A percentile compares a stretch with the other conserved stretches of the same genome.
Conservation (phyloP, 2,888 invertebrate genomes). For the Mimachlamys varia region DNA sequence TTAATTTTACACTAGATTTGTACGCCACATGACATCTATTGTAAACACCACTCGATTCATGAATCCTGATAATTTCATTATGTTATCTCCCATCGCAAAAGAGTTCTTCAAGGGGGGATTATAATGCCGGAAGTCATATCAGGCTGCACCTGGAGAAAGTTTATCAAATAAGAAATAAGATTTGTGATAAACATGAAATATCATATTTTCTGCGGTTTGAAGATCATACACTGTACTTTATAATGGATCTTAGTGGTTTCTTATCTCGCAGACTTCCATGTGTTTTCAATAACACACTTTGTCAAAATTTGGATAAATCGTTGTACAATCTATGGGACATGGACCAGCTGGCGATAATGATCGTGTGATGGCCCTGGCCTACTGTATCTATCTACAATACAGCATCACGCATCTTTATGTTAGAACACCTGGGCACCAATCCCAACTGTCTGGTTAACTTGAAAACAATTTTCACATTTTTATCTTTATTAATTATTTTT, state of each 20-base stretch:
- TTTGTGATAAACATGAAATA: constrained; percentile 20
- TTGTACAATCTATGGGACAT: not conserved
- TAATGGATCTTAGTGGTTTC: not conserved
- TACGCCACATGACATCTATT: not conserved
- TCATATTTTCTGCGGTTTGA: not conserved
- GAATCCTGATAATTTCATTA: not conserved
- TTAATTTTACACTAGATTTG: not conserved
- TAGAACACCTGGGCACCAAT: not conserved
- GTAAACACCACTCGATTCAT: not conserved
- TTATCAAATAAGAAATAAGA: not conserved
- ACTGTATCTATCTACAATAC: not conserved
- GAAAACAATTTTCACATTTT: not conserved
- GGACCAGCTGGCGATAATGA: not conserved
- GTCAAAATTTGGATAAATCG: not conserved
- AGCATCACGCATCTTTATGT: not conserved
- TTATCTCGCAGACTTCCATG: not conserved
- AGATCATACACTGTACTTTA: not conserved
- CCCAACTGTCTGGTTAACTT: not conserved
- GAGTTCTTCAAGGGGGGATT: constrained; percentile 32
- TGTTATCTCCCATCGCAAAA: not conserved
- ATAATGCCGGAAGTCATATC: constrained; percentile 18
- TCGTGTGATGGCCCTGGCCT: not conserved
- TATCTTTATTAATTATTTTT: not conserved
- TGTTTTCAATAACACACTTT: not conserved
- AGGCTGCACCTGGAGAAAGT: not conserved